Conservation (phyloP, 1,140 invertebrate genomes). For the Temnothorax longispinosus region DNA sequence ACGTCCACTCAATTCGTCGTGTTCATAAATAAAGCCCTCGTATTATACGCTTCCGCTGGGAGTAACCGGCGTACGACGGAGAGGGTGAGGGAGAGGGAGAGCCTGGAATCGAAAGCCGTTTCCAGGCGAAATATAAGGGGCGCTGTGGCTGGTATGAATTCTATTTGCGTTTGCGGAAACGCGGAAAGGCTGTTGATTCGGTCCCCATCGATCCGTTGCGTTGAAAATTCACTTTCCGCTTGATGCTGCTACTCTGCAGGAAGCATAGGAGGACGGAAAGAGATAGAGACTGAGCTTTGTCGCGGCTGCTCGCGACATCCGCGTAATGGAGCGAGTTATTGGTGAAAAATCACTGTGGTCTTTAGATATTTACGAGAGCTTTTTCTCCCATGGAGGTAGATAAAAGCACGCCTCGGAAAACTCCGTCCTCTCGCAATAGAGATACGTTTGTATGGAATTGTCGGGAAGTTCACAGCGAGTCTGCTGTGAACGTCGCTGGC, state of each 20-base stretch:
- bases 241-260: background rate
- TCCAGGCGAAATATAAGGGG: conserved; percentile 20
- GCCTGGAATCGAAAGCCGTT: conserved; percentile 27
- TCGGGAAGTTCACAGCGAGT: background rate
- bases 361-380: conserved; percentile 41
- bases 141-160: conserved; percentile 30
- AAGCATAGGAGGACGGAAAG: background rate
- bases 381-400: background rate
- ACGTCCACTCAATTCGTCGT: conserved; percentile 63
- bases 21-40: conserved; percentile 63
- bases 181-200: conserved; percentile 26
- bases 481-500: background rate
- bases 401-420: background rate
- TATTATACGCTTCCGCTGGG: background rate
- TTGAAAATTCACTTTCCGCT: conserved; percentile 34
- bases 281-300: conserved; percentile 1
- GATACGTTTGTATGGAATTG: background rate
- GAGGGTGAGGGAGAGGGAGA: no score
- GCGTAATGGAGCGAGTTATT: conserved; percentile 23
- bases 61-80: background rate
- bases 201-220: conserved; percentile 7
- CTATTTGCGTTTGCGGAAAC: conserved; percentile 40
- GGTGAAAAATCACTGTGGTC: conserved; percentile 10
- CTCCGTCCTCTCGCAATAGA: background rate
- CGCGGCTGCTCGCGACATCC: background rate